Evolutionary conservation across 2,888 invertebrate species (phyloP).

Genomic region (Aplocera efformata): DNA sequence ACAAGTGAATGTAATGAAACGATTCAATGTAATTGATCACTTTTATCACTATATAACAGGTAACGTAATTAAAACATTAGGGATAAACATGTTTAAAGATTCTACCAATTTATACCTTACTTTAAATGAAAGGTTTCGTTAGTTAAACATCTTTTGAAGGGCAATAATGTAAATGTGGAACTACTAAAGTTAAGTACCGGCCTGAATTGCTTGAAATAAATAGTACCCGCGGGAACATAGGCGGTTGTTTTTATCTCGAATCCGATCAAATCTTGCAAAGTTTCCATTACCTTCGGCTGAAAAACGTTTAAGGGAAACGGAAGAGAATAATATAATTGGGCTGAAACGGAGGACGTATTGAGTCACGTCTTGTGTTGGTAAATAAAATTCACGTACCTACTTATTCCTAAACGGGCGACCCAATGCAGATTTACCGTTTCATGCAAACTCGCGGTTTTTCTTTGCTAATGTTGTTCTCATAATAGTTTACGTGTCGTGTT

Average conservation of each 20-base stretch:
- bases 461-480: no score
- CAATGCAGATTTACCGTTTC: constrained; percentile 29
- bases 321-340: constrained; percentile 32
- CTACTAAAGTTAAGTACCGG: constrained; percentile 21
- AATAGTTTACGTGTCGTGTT: no score
- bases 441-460: constrained; percentile 30
- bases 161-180: constrained; percentile 16
- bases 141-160: no score
- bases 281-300: constrained; percentile 32
- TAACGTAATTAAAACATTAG: no score
- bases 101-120: no score
- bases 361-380: constrained; percentile 33
- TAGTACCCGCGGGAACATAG: constrained; percentile 28
- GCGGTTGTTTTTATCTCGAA: constrained; percentile 30
- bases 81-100: no score
- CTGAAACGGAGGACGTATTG: constrained; percentile 27
- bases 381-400: constrained; percentile 30
- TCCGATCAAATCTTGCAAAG: constrained; percentile 34
- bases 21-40: no score
- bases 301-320: constrained; percentile 31
- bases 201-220: constrained; percentile 29
- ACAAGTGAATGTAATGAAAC: no score
- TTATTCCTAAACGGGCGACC: constrained; percentile 13
- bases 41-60: no score
- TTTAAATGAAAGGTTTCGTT: no score